A percentile compares a stretch with the other conserved stretches of the same genome.
These are phyloP conservation scores for Ophioderma brevispina DNA, from an alignment of 35 echinoderm and acorn worm species.

Conservation along the genomic window DNA sequence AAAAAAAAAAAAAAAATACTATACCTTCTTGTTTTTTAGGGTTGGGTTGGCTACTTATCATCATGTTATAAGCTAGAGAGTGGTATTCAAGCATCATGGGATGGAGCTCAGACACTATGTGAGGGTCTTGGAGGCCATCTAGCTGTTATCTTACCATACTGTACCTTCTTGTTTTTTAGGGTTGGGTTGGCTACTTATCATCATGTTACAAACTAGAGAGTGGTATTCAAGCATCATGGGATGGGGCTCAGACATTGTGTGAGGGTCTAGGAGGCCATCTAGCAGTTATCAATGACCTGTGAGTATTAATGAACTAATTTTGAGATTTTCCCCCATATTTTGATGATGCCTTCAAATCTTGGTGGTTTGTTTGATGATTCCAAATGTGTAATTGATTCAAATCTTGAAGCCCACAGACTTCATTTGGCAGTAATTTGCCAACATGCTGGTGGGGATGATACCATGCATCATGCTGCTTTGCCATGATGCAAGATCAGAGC, in stretches of 20 bases:
- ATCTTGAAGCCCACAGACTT: no score
- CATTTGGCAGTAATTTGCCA: no score
- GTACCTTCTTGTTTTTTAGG: neutral
- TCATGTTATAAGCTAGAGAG: neutral
- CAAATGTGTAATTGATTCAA: no score
- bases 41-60: neutral
- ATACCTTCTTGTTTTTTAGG: neutral
- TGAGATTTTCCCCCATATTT: no score
- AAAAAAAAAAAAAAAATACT: no score
- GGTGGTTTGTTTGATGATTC: no score
- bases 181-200: neutral
- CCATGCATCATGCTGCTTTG: no score
- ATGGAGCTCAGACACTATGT: constrained; percentile 20
- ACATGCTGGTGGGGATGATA: no score
- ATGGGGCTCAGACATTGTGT: constrained; percentile 18
- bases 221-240: neutral
- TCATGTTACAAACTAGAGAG: neutral
- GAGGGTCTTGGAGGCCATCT: constrained; percentile 14
- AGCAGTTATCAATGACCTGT: constrained; percentile 24
- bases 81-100: neutral
- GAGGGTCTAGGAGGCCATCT: constrained; percentile 21
- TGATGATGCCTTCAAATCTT: no score
- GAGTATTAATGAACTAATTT: neutral
- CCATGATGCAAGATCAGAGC: no score
- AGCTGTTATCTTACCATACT: constrained; percentile 18